Base-by-base conservation (phyloP, 2,888 invertebrate species). In the Dynastes grantii region DNA sequence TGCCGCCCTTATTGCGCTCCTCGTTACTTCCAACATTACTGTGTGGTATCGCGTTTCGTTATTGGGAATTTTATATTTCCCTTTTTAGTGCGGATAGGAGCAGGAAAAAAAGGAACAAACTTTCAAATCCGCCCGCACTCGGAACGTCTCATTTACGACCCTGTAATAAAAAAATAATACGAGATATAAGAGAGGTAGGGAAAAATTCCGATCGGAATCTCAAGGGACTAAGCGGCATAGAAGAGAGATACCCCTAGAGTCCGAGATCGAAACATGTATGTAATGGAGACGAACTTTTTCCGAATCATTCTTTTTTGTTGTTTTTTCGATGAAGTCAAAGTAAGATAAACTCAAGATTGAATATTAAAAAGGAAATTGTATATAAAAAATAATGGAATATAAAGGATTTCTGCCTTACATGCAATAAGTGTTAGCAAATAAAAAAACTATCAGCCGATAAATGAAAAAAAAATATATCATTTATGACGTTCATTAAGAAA, bases 151-250 rank as follows among this genome's bases (percentile, higher is more conserved):
- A 55, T 55, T 55, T 55, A 55, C 22, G 55, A 55, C 55, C 16
- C 22, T 2, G 55, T 55, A 55, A 55, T 55, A 55, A 55, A 55
- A 55, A 55, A 55, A 55, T 55, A 55, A 55, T 55, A 55, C 55
- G 55, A 55, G 55, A 55, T 16, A 55, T 55, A 22, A 45, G 8
- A 8, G 45, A 55, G 55, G 55, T 22, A 55, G 22, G 22, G 55
- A 22, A 5, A 55, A 55, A 55, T 55, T 55, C n/a, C 22, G 55
- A 55, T 55, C 55, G 5, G 55, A 55, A 16, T 22, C 55, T 55
- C 55, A 22, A 4, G 55, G 22, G 55, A 55, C 27, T 22, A 22
- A 55, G 8, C 55, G 22, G 22, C 5, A 13, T 13, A 53, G 16
- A 53, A 55, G 22, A 55, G 8, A 55, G 22, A 55, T 22, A 2